Base-by-base conservation (phyloP, 92 coral and sea anemone species). In the Epizoanthus ramosus region DNA sequence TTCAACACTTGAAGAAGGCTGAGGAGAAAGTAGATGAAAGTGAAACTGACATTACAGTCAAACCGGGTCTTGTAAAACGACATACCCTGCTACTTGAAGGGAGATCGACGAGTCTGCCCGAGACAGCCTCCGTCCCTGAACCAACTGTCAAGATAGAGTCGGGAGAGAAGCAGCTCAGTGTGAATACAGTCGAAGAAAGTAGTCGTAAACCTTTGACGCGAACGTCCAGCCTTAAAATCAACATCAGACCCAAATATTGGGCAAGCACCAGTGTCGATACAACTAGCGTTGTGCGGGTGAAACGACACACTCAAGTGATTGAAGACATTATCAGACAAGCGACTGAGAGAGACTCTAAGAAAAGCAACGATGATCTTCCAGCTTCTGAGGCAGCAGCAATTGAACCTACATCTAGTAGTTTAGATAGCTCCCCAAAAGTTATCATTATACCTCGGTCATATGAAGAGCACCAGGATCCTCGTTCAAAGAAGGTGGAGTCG, bases 281-380 rank as follows among this genome's bases (percentile, higher is more conserved):
- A 6, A 84, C 95, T 17, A 92, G 98, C 47, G 89, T 93, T 63
- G 95, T 93, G 52, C 90, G 84, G 3, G 99, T 97, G 8, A 90
- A 87, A 57, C 75, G 91, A 31, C 98, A 91, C 47, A 87, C 98
- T 3, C 92, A 97, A 25, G 85, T 92, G 31, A 80, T 97, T 43
- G 99, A 97, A 80, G 98, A 95, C 39, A 85, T 91, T 24, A 84
- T 93, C 45, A 82, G 91, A 17, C 84, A 50, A 0, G 89, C 91
- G 21, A 92, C 88, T 67, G 80, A 79, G 57, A 74, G 89, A 15
- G 92, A 93, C 52, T 79, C 8, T 74, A 76, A 81, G 50, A 71
- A 75, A 77, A 86, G 19, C 28, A 79, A 66, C 79, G 57, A 68
- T 52, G 77, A 57, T 6, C 22, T 67, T 9, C 83, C 74, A 75